Base-by-base conservation (phyloP, 2,888 invertebrate genomes). In the Baccha elongata region DNA sequence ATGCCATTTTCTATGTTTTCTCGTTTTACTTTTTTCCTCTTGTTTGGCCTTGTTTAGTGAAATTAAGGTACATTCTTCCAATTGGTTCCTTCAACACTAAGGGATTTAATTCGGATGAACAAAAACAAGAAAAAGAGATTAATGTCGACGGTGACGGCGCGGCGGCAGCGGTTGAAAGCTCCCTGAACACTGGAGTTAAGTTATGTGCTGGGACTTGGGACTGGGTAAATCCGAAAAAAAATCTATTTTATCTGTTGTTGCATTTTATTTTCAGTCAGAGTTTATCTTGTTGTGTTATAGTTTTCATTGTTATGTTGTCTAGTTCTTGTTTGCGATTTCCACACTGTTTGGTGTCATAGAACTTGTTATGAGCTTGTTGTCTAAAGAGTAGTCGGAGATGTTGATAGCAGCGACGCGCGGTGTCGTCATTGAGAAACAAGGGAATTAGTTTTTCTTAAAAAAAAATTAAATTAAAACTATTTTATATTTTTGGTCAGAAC, bases 271-370 rank as follows among this genome's bases (percentile, higher is more conserved):
- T n/a, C 46, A 11, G 35, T 53, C 29, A 15, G 48, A 74, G 62
- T 80, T 68, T 64, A 74, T 80, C 62, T 58, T 52, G 37, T 35
- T 50, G 5, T 23, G 5, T 23, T 72, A 19, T 11, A 21, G 19
- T 65, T 81, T 48, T 60, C n/a, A n/a, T n/a, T n/a, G n/a, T n/a
- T 65, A 55, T n/a, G 44, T 55, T 53, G 71, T 40, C 19, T 37
- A 23, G 35, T 60, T 40, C 58, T 58, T 75, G 52, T 65, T 71
- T 65, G 50, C 17, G 40, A 75, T 81, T 67, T 75, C 75, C 65
- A 71, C 75, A 58, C 64, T 65, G 68, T 75, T 81, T 65, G 44
- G 53, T 48, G 74, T 80, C 68, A 55, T 60, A 55, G 55, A 80
- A 80, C 53, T 80, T 53, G 72, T 53, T 53, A 68, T 73, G 67